phyloP scores from a whole-genome alignment of 2,888 invertebrate genomes.

The Diaperis boleti region DNA sequence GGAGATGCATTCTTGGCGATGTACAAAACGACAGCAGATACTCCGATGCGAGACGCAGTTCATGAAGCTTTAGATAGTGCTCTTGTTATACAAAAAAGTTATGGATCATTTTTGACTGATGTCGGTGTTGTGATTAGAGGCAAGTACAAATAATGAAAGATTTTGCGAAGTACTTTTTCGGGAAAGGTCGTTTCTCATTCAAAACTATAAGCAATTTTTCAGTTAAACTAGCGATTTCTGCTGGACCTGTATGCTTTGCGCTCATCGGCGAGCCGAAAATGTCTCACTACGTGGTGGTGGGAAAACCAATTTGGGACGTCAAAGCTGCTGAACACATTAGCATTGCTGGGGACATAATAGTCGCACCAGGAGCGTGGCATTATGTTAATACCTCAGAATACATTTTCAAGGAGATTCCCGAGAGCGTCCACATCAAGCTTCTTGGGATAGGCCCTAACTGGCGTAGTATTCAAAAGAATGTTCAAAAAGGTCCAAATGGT shows the following conservation, averaged over 20 bases:
- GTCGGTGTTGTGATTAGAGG: conserved; percentile 73
- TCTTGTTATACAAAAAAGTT: conserved; percentile 75
- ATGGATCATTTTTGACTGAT: conserved; percentile 73
- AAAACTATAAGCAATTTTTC: neutral
- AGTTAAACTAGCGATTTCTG: conserved; percentile 76
- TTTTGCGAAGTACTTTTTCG: too few species aligned
- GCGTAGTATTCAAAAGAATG: conserved; percentile 57
- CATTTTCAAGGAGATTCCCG: conserved; percentile 68
- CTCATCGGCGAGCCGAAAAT: conserved; percentile 69
- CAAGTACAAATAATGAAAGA: too few species aligned
- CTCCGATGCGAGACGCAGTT: conserved; percentile 72
- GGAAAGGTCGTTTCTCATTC: too few species aligned
- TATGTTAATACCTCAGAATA: conserved; percentile 74
- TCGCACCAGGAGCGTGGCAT: conserved; percentile 72
- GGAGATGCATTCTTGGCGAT: conserved; percentile 77
- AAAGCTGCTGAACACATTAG: conserved; percentile 68
- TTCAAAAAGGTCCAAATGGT: conserved; percentile 38
- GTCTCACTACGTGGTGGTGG: conserved; percentile 73
- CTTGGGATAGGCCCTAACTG: conserved; percentile 60
- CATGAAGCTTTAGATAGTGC: conserved; percentile 77
- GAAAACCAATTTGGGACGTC: conserved; percentile 74
- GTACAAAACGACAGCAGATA: conserved; percentile 72
- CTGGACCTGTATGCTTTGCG: conserved; percentile 71
- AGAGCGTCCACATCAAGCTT: conserved; percentile 69
- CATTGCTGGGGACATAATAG: conserved; percentile 73